Evolutionary conservation across 2,797 vertebrate species (phyloP).

Genomic region (Carduelis carduelis): DNA sequence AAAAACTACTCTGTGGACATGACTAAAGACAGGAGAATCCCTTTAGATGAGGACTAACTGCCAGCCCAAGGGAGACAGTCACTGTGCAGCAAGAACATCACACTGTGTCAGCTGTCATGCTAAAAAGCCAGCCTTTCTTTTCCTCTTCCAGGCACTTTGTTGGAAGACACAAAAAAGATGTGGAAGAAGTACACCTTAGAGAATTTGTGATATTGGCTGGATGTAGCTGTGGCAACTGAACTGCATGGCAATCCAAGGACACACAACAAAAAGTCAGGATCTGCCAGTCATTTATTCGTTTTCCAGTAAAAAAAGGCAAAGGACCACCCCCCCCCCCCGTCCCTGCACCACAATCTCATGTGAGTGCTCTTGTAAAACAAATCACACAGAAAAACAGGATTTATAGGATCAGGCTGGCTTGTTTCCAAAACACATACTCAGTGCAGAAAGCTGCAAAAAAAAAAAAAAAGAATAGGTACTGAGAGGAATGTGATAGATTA

Average conservation of each 20-base stretch:
- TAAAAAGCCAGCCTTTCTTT: not conserved
- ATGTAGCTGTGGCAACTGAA: not conserved
- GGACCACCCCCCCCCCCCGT: not conserved
- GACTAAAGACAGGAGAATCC: not conserved
- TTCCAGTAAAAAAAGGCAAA: not conserved
- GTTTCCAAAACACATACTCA: slow-evolving; percentile 44
- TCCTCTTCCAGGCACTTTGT: not conserved
- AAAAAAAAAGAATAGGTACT: not conserved
- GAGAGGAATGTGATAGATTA: not conserved
- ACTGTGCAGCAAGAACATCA: not conserved
- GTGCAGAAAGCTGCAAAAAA: not conserved
- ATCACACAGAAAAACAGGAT: slow-evolving; percentile 22
- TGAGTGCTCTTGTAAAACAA: slow-evolving; percentile 36
- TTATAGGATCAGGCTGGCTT: slow-evolving; percentile 45
- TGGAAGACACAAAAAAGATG: not conserved
- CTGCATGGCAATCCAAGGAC: not conserved
- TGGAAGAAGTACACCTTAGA: not conserved
- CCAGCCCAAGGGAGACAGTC: not conserved
- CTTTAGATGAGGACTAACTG: not conserved
- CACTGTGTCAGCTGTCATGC: not conserved
- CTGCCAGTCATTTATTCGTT: not conserved
- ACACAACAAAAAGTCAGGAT: not conserved
- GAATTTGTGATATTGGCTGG: not conserved
- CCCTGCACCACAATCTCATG: not conserved
- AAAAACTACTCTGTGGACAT: not conserved